Evolutionary conservation across 2,888 invertebrate genomes (phyloP).

Genomic region (Cantharis lateralis): DNA sequence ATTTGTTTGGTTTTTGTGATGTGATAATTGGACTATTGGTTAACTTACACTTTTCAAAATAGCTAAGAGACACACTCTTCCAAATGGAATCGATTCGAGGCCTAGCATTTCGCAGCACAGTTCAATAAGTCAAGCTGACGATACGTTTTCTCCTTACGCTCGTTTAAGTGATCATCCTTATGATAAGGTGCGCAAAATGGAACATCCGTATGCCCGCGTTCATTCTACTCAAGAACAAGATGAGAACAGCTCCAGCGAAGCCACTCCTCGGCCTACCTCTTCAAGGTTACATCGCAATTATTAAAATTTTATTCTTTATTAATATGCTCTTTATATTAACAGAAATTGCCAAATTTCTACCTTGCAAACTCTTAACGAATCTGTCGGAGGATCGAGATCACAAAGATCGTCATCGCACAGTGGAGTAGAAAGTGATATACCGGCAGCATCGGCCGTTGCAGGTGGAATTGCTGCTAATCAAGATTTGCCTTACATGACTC

Average conservation of each 20-base stretch:
- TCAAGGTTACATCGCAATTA: not conserved
- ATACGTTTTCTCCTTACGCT: constrained; percentile 63
- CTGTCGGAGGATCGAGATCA: constrained; percentile 59
- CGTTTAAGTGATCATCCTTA: constrained; percentile 65
- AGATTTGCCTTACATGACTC: constrained; percentile 88
- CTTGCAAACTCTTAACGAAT: constrained; percentile 46
- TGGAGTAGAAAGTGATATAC: constrained; percentile 65
- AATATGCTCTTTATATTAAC: not conserved
- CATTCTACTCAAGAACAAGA: constrained; percentile 57
- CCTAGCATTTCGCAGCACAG: constrained; percentile 66
- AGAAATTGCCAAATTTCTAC: constrained; percentile 29
- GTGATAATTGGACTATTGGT: not conserved
- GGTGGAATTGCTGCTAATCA: constrained; percentile 86
- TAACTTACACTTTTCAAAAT: not conserved
- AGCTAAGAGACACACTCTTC: constrained; percentile 48
- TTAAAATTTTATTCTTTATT: not conserved
- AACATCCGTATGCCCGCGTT: constrained; percentile 77
- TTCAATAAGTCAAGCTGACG: constrained; percentile 61
- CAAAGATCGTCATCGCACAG: constrained; percentile 59
- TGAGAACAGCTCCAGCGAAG: constrained; percentile 39
- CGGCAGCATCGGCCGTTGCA: constrained; percentile 85
- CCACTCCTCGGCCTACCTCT: constrained; percentile 24
- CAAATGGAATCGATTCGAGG: constrained; percentile 52
- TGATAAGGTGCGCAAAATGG: constrained; percentile 59
- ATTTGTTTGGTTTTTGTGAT: no score